phyloP scores from a whole-genome alignment of 2,888 invertebrate genomes.

The Caenorhabditis auriculariae region DNA sequence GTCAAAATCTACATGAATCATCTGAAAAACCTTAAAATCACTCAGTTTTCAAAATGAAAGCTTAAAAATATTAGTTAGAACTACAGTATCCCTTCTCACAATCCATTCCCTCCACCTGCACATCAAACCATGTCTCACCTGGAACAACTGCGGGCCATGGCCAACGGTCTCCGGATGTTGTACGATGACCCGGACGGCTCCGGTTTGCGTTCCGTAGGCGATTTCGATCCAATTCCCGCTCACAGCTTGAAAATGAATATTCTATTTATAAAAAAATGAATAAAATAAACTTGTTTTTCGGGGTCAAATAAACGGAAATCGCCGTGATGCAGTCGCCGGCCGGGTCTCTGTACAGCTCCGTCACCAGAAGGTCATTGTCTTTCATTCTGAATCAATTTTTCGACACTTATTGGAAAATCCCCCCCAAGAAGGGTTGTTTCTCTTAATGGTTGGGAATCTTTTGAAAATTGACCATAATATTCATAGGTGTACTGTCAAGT shows the following conservation, averaged over 20 bases:
- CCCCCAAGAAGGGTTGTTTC: no score
- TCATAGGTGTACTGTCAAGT: no score
- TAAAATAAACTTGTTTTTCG: no score
- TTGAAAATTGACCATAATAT: no score
- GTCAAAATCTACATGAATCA: neutral
- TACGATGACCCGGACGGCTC: constrained; percentile 92
- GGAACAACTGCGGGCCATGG: constrained; percentile 95
- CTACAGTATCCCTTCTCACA: neutral
- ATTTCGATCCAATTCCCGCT: constrained; percentile 99
- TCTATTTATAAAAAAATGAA: no score
- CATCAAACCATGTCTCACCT: constrained; percentile 75
- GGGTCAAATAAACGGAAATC: constrained; percentile 96
- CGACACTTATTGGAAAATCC: no score
- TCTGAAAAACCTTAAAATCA: neutral
- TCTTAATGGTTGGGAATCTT: no score
- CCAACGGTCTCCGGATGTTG: constrained; percentile 99
- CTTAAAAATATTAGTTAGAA: neutral
- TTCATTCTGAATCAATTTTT: constrained; percentile 98
- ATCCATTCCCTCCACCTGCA: neutral
- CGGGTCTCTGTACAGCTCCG: constrained; percentile 88
- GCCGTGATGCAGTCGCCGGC: constrained; percentile 93
- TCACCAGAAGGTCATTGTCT: constrained; percentile 94
- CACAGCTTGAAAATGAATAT: constrained; percentile 77
- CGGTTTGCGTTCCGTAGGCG: constrained; percentile 89
- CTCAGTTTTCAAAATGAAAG: no score